A percentile compares a stretch with the other conserved stretches of the same genome.
These are phyloP conservation scores for Stigmatopora argus DNA, from an alignment of 2,113 vertebrate genomes.

Conservation along the genomic window DNA sequence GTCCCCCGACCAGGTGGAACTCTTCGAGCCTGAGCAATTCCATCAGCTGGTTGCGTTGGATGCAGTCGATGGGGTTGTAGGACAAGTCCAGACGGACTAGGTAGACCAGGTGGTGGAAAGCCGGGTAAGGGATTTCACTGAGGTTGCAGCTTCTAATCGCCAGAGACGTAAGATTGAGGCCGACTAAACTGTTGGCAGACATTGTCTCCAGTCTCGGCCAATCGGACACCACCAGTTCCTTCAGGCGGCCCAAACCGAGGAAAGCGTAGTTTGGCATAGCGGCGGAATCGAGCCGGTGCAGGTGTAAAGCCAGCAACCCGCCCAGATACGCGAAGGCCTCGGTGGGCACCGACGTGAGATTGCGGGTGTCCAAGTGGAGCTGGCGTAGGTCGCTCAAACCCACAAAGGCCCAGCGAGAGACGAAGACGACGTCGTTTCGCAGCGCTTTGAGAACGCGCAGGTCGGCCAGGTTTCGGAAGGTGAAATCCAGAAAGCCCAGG, in stretches of 20 bases:
- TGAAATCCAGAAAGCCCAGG: slow-evolving; percentile 79
- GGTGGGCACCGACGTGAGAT: slow-evolving; percentile 74
- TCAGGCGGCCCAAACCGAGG: slow-evolving; percentile 60
- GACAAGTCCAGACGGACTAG: slow-evolving; percentile 79
- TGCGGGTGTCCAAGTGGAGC: slow-evolving; percentile 76
- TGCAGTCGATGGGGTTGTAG: slow-evolving; percentile 76
- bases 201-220: slow-evolving; percentile 72
- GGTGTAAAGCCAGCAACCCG: slow-evolving; percentile 56
- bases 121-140: slow-evolving; percentile 68
- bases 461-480: slow-evolving; percentile 69
- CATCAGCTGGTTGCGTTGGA: slow-evolving; percentile 63
- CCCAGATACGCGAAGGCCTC: slow-evolving; percentile 71
- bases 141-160: slow-evolving; percentile 76
- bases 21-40: slow-evolving; percentile 78
- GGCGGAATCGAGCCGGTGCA: slow-evolving; percentile 65
- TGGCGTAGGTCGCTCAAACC: slow-evolving; percentile 67
- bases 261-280: slow-evolving; percentile 73
- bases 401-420: slow-evolving; percentile 73
- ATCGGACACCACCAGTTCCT: slow-evolving; percentile 70
- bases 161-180: slow-evolving; percentile 79
- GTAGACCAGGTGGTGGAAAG: slow-evolving; percentile 75
- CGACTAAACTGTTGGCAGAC: slow-evolving; percentile 72
- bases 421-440: slow-evolving; percentile 76
- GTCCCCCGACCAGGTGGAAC: slow-evolving; percentile 72
- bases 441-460: slow-evolving; percentile 66